Percentiles rank a stretch among this genome's conserved stretches.
These are phyloP conservation scores for Pseudochirops cupreus DNA, from an alignment of 2,797 vertebrate genomes.

Conservation along the genomic window DNA sequence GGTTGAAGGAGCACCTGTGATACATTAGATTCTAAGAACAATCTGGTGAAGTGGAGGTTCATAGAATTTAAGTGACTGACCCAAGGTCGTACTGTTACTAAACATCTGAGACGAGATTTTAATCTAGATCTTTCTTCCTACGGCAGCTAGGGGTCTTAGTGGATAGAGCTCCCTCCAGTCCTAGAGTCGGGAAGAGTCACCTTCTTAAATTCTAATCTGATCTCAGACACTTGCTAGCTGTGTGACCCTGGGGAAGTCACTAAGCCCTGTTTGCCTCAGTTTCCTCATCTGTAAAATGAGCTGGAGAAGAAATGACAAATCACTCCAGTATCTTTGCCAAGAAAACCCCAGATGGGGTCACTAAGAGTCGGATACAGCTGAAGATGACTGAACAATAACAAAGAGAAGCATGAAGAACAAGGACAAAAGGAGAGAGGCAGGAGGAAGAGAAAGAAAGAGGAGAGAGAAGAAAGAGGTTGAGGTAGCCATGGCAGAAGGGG, in stretches of 20 bases:
- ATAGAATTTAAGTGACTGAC: not conserved
- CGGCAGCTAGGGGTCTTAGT: not conserved
- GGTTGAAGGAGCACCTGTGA: not conserved
- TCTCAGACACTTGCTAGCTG: not conserved
- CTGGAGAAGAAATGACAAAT: not conserved
- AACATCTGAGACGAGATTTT: not conserved
- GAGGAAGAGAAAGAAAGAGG: not conserved
- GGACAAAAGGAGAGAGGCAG: not conserved
- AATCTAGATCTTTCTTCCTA: not conserved
- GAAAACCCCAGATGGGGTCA: not conserved
- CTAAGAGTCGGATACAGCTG: not conserved
- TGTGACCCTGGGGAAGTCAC: not conserved
- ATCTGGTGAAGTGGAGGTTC: not conserved
- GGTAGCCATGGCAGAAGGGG: not conserved
- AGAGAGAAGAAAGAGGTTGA: not conserved
- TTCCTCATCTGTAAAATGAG: not conserved
- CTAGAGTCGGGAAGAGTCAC: not conserved
- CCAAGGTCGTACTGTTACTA: not conserved
- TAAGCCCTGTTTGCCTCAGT: not conserved
- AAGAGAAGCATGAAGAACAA: constrained; percentile 8
- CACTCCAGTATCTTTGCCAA: not conserved
- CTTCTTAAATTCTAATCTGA: not conserved
- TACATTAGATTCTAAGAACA: not conserved
- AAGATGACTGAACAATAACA: not conserved
- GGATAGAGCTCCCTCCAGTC: not conserved